Base-by-base conservation (phyloP, 1,140 invertebrate species). In the Campoletis sonorensis region DNA sequence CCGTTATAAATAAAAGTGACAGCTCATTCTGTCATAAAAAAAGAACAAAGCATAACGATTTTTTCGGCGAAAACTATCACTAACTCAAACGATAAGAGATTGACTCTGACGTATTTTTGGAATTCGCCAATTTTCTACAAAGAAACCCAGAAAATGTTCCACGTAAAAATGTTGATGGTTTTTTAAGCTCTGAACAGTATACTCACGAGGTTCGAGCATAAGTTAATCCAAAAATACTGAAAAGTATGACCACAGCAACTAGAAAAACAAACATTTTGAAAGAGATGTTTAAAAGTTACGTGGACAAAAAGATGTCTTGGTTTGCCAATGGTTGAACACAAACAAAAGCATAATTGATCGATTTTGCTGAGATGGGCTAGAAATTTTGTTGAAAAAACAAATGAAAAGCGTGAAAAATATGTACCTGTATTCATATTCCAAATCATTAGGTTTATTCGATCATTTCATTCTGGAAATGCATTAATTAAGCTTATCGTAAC, bases 141-240 rank as follows among this genome's bases (percentile, higher is more conserved):
- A 2, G n/a, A 61, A 2, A 33, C 2, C 30, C 30, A 33, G 30
- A 33, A 33, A 33, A 2, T 33, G 30, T 33, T 33, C 2, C 2
- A 33, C 7, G 30, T 33, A 33, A 45, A 45, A 45, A 45, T 45
- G 40, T 45, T 45, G 21, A 75, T n/a, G n/a, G n/a, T n/a, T n/a
- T 54, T 54, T 54, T 54, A 54, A 16, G 3, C 15, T 54, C 15
- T 54, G 13, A 64, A 27, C 11, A 61, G 8, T 33, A 61, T 79
- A 84, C 85, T 86, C 75, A 86, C 85, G 81, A 82, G 23, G 13
- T 64, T 71, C 70, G 79, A 64, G 83, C 61, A 54, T 75, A 77
- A 73, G 82, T 15, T 16, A 85, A 37, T 86, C 84, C 87, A 87
- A 87, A 86, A 87, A 88, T 87, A 82, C 82, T 77, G 54, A 80